Evolutionary conservation across 2,888 invertebrate species (phyloP).

Genomic region (Volucella inanis): DNA sequence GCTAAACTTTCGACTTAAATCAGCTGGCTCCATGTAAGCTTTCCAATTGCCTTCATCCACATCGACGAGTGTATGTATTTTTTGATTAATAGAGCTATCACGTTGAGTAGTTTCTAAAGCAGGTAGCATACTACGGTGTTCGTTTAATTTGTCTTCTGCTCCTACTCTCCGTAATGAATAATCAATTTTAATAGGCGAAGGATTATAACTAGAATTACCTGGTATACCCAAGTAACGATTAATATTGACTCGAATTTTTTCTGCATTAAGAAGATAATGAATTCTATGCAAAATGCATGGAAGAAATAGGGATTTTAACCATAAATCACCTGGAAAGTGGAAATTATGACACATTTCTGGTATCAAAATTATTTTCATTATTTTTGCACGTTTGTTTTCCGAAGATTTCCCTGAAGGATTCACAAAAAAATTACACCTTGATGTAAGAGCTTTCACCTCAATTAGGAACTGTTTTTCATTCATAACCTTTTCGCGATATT

Average conservation of each 20-base stretch:
- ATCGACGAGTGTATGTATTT: constrained; percentile 37
- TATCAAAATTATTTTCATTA: constrained; percentile 87
- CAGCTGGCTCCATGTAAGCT: constrained; percentile 85
- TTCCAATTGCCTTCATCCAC: constrained; percentile 78
- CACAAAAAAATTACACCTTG: constrained; percentile 81
- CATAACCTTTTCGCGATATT: constrained; percentile 87
- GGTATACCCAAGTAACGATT: constrained; percentile 78
- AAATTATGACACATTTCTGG: constrained; percentile 93
- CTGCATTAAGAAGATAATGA: constrained; percentile 80
- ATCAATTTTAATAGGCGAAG: constrained; percentile 79
- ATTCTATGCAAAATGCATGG: constrained; percentile 92
- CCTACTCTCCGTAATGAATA: constrained; percentile 78
- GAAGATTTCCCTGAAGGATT: constrained; percentile 76
- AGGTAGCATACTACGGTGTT: constrained; percentile 77
- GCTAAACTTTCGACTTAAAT: constrained; percentile 86
- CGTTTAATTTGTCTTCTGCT: constrained; percentile 76
- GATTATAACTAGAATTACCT: constrained; percentile 76
- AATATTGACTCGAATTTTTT: constrained; percentile 81
- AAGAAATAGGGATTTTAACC: constrained; percentile 92
- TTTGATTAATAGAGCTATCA: constrained; percentile 13
- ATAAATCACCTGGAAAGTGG: constrained; percentile 89
- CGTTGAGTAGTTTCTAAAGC: constrained; percentile 77
- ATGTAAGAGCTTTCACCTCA: constrained; percentile 86
- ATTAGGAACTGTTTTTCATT: constrained; percentile 89
- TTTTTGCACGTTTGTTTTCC: constrained; percentile 73